Evolutionary conservation across 2,113 vertebrate species (phyloP).

Genomic region (Sminthopsis crassicaudata): DNA sequence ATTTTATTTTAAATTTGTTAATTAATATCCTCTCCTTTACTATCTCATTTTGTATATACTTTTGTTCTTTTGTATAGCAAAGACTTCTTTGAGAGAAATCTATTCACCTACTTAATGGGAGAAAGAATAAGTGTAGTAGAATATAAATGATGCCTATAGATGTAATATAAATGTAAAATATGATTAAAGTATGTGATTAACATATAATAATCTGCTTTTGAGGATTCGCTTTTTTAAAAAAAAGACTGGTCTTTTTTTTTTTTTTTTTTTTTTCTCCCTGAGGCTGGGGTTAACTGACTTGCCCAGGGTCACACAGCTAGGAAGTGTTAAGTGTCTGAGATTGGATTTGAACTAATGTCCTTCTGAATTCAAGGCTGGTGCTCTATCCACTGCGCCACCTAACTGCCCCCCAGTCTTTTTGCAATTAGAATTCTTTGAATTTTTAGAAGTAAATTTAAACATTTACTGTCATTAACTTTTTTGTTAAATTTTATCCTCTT

Average conservation of each 20-base stretch:
- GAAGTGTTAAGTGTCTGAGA: no score
- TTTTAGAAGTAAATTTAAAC: slow-evolving; percentile 7
- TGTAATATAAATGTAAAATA: slow-evolving; percentile 44
- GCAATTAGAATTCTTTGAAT: not conserved
- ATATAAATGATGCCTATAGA: slow-evolving; percentile 53
- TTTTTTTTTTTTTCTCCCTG: no score
- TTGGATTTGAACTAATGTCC: no score
- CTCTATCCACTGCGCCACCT: no score
- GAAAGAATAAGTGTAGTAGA: slow-evolving; percentile 52
- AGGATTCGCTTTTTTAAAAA: not conserved
- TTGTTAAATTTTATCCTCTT: slow-evolving; percentile 31
- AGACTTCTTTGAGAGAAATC: slow-evolving; percentile 34
- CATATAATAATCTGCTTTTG: slow-evolving; percentile 25
- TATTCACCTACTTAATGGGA: slow-evolving; percentile 45
- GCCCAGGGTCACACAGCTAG: no score
- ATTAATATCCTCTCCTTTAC: slow-evolving; percentile 35
- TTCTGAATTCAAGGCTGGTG: no score
- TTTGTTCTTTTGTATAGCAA: not conserved
- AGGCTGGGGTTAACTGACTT: no score
- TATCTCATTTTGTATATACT: slow-evolving; percentile 38
- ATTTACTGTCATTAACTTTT: not conserved
- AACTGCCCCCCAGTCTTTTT: slow-evolving; percentile 1
- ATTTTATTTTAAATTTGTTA: slow-evolving; percentile 48
- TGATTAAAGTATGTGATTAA: slow-evolving; percentile 22
- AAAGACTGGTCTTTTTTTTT: no score